Evolutionary conservation across 2,113 vertebrate genomes (phyloP).

Genomic region (Ciconia boyciana): DNA sequence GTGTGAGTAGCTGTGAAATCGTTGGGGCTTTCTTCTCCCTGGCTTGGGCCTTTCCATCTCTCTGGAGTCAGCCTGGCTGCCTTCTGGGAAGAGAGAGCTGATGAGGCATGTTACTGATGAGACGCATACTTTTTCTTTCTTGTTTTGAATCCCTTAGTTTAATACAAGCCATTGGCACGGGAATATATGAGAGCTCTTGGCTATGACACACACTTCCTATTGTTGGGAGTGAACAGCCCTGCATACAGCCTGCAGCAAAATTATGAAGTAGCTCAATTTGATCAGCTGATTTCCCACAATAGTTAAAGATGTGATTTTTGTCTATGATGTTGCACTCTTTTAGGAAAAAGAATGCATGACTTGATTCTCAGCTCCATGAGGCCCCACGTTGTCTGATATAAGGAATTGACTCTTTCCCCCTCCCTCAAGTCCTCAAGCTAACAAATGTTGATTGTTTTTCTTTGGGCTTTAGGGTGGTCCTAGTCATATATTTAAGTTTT

Average conservation of each 20-base stretch:
- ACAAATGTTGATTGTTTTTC: background rate
- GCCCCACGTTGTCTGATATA: background rate
- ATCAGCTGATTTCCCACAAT: constrained; percentile 39
- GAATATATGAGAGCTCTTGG: background rate
- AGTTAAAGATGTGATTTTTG: constrained; percentile 2
- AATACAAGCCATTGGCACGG: background rate
- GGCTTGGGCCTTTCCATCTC: background rate
- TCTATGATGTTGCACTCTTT: background rate
- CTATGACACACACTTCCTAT: background rate
- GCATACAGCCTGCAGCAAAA: background rate
- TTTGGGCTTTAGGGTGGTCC: background rate
- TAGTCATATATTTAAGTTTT: background rate
- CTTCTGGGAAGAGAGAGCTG: constrained; percentile 41
- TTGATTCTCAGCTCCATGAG: background rate
- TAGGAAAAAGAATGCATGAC: background rate
- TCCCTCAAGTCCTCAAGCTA: background rate
- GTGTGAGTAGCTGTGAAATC: constrained; percentile 41
- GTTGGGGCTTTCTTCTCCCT: constrained; percentile 10
- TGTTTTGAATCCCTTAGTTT: constrained; percentile 18
- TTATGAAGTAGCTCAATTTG: constrained; percentile 11
- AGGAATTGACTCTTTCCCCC: fast-evolving
- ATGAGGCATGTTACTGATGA: constrained; percentile 51
- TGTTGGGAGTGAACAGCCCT: constrained; percentile 7
- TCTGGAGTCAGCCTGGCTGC: constrained; percentile 48
- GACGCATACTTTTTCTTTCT: background rate